Conservation (phyloP, 2,888 invertebrate genomes). For the Cerceris ruficornis region DNA sequence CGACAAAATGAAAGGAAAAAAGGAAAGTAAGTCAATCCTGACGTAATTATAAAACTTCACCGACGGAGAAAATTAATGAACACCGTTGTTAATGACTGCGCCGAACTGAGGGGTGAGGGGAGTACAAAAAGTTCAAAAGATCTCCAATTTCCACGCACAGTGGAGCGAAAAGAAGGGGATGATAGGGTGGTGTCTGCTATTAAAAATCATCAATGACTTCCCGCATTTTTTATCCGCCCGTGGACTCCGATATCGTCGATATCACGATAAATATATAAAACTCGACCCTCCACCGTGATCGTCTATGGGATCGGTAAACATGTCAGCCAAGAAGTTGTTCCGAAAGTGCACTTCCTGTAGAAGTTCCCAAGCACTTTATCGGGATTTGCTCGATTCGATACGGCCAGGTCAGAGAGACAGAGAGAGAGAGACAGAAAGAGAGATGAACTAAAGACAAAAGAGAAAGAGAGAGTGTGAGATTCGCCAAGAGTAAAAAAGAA, state of each 20-base stretch:
- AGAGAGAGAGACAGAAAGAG: no score
- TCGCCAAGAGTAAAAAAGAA: no score
- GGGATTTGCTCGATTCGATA: constrained; percentile 59
- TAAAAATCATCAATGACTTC: no score
- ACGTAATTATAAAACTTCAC: no score
- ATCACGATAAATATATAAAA: constrained; percentile 47
- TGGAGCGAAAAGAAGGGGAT: no score
- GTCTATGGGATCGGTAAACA: constrained; percentile 64
- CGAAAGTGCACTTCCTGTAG: constrained; percentile 59
- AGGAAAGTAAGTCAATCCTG: background rate
- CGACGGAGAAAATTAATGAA: no score
- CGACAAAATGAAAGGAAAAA: background rate
- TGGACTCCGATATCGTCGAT: background rate
- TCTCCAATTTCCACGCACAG: background rate
- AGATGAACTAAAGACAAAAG: no score
- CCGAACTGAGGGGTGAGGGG: no score
- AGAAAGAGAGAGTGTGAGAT: no score
- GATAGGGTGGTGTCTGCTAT: no score
- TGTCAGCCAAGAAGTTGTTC: constrained; percentile 62
- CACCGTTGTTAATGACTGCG: no score
- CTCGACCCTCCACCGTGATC: constrained; percentile 40
- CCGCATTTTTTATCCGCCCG: background rate
- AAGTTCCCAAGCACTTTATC: constrained; percentile 65
- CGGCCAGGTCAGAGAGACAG: constrained; percentile 10
- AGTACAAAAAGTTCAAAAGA: no score